Percentiles rank a stretch among this genome's conserved stretches.
Conservation (phyloP, 2,888 invertebrate genomes). For the Actias luna region DNA sequence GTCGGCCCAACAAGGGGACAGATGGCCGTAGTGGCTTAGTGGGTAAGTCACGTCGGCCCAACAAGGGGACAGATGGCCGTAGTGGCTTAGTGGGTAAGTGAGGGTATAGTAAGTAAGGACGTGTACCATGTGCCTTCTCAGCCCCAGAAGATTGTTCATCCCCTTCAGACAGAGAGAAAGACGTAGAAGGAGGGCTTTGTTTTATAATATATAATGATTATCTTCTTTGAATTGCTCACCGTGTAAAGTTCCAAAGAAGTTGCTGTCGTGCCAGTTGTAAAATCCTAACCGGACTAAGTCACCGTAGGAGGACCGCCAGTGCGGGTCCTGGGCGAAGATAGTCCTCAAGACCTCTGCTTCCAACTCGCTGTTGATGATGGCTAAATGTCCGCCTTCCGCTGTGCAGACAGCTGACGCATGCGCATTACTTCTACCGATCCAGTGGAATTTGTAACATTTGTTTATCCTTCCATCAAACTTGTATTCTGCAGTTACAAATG, state of each 20-base stretch:
- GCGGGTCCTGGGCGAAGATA: background rate
- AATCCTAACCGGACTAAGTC: background rate
- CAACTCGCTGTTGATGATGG: slow-evolving; percentile 30
- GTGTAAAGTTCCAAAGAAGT: background rate
- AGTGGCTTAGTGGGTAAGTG: too few species aligned
- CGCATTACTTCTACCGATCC: background rate
- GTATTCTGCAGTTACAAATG: background rate
- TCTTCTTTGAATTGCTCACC: too few species aligned
- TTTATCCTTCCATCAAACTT: background rate
- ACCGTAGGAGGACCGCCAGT: background rate
- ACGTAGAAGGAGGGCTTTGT: too few species aligned
- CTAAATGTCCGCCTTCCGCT: slow-evolving; percentile 27
- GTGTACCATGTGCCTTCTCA: too few species aligned
- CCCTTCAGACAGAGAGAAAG: too few species aligned
- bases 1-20: too few species aligned
- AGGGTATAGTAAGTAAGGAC: too few species aligned
- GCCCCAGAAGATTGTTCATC: too few species aligned
- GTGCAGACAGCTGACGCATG: background rate
- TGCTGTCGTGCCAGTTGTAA: background rate
- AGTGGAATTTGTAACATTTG: background rate
- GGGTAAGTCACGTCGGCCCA: too few species aligned
- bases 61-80: too few species aligned
- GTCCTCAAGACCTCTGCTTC: background rate
- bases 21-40: too few species aligned
- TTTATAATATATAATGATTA: too few species aligned